Percentiles rank a stretch among this genome's conserved stretches.
These are phyloP conservation scores for Ischnura elegans DNA, from an alignment of 2,888 invertebrate genomes.

Conservation along the genomic window DNA sequence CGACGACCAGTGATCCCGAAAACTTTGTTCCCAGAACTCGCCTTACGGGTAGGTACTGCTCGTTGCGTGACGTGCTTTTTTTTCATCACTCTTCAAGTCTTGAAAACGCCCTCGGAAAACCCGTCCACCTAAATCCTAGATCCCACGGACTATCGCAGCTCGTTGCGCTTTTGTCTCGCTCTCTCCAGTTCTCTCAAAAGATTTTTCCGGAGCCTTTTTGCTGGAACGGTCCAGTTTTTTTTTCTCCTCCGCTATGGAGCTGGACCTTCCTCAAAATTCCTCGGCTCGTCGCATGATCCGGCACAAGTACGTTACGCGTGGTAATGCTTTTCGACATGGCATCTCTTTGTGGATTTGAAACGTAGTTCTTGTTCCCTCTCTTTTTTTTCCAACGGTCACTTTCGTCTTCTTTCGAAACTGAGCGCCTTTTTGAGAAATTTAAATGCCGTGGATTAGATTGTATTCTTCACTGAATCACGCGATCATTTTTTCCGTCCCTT, in stretches of 20 bases:
- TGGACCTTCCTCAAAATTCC: background rate
- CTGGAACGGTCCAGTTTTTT: background rate
- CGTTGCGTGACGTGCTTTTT: background rate
- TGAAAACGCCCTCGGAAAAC: background rate
- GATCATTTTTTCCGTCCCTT: too few species aligned
- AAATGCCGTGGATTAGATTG: too few species aligned
- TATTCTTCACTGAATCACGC: too few species aligned
- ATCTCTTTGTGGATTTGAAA: too few species aligned
- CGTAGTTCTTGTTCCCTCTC: too few species aligned
- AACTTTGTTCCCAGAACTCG: background rate
- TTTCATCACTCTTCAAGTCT: too few species aligned
- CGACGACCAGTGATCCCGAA: background rate
- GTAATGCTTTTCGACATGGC: too few species aligned
- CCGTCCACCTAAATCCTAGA: background rate
- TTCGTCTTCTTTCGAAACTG: too few species aligned
- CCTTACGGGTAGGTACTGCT: background rate
- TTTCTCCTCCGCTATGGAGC: background rate
- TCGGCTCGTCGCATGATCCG: background rate
- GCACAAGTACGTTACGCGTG: too few species aligned
- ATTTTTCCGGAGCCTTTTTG: background rate
- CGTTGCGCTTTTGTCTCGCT: background rate
- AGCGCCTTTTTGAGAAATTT: too few species aligned
- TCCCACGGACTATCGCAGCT: background rate
- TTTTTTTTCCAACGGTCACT: too few species aligned
- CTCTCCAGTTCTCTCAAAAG: background rate